These are phyloP conservation scores for Pemphredon lugubris DNA, from an alignment of 2,888 invertebrate species.

Conservation along the genomic window DNA sequence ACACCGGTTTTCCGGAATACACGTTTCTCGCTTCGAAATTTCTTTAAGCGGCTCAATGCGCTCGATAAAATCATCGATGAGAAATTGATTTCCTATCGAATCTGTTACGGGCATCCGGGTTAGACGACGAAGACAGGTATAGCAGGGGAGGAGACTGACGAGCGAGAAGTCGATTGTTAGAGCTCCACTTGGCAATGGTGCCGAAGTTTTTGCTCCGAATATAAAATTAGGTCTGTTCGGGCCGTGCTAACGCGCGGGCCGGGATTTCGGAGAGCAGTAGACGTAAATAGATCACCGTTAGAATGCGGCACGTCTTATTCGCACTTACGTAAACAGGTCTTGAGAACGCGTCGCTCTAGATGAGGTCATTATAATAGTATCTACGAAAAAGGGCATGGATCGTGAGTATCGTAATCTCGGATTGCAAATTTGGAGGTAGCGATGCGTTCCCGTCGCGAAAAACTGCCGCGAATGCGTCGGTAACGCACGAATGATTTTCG, in stretches of 20 bases:
- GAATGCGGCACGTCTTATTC: conserved; percentile 68
- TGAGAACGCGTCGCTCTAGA: conserved; percentile 49
- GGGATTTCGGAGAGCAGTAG: conserved; percentile 60
- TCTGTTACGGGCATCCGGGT: conserved; percentile 24
- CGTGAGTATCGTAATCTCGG: background rate
- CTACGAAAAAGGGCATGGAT: conserved; percentile 9
- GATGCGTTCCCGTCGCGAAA: too few species aligned
- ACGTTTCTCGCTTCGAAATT: too few species aligned
- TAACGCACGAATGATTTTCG: too few species aligned
- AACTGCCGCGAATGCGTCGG: too few species aligned
- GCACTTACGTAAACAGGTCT: conserved; percentile 68
- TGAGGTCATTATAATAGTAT: conserved; percentile 16
- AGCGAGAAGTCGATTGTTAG: conserved; percentile 50
- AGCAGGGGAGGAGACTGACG: too few species aligned
- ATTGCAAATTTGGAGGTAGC: too few species aligned
- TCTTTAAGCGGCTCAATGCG: background rate
- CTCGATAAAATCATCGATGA: background rate
- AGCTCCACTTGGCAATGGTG: conserved; percentile 66
- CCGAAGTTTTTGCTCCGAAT: conserved; percentile 69
- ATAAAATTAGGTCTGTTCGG: conserved; percentile 68
- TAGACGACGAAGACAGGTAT: too few species aligned
- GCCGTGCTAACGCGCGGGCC: conserved; percentile 45
- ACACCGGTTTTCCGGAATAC: too few species aligned
- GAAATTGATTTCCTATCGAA: too few species aligned
- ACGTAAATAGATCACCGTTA: conserved; percentile 67